Evolutionary conservation across 1,140 invertebrate species (phyloP).

Genomic region (Saccostrea echinata): DNA sequence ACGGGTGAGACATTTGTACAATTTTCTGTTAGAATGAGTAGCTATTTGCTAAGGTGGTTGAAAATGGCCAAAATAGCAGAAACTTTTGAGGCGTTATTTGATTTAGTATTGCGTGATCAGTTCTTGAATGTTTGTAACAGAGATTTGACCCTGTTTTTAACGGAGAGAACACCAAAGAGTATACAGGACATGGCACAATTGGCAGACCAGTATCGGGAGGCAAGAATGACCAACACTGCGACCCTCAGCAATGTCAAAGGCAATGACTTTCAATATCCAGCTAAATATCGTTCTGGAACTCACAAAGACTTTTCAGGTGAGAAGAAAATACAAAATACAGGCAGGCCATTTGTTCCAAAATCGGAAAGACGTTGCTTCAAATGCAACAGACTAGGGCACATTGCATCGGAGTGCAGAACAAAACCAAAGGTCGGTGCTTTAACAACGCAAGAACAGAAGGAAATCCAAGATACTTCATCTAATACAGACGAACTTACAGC

Average conservation of each 20-base stretch:
- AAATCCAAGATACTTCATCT: neutral
- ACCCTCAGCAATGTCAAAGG: neutral
- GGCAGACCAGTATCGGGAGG: no score
- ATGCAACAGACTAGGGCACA: slow-evolving; percentile 2
- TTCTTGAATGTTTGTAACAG: slow-evolving; percentile 46
- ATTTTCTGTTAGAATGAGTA: slow-evolving; percentile 45
- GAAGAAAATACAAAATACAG: neutral
- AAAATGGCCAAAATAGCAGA: slow-evolving; percentile 45
- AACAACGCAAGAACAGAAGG: no score
- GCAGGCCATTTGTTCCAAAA: neutral
- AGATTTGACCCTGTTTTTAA: slow-evolving; percentile 46
- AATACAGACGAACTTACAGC: neutral
- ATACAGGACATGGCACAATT: neutral
- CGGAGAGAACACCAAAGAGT: neutral
- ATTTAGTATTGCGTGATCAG: slow-evolving; percentile 49
- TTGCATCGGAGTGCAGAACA: neutral
- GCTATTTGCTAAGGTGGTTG: slow-evolving; percentile 48
- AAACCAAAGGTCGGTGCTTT: neutral
- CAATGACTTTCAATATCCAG: neutral
- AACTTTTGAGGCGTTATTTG: slow-evolving; percentile 42
- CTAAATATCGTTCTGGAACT: neutral
- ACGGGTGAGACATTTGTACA: slow-evolving; percentile 55
- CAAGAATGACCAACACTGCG: neutral
- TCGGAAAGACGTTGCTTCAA: slow-evolving; percentile 20
- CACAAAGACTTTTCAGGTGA: neutral